Evolutionary conservation across 2,888 invertebrate genomes (phyloP).

Genomic region (Drosophila subsilvestris): DNA sequence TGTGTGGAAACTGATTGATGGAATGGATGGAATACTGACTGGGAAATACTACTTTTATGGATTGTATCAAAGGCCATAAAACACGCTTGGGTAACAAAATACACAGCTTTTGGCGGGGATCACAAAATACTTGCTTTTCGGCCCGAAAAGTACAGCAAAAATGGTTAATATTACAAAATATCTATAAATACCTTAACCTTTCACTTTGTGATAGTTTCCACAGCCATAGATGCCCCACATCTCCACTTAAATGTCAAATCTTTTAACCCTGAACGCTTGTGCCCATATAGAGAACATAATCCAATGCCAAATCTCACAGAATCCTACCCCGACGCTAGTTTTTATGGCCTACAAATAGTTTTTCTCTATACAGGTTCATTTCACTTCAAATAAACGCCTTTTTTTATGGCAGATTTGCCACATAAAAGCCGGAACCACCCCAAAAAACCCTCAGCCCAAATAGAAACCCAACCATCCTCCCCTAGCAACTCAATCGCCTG

Average conservation of each 20-base stretch:
- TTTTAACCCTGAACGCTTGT: neutral
- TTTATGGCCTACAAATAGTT: neutral
- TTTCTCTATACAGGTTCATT: neutral
- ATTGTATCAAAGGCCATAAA: neutral
- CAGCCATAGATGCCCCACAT: neutral
- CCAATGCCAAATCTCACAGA: neutral
- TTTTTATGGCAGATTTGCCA: neutral
- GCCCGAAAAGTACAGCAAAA: neutral
- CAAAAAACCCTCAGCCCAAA: neutral
- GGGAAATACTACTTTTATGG: neutral
- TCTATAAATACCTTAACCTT: no score
- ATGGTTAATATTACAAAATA: no score
- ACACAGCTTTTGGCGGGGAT: no score
- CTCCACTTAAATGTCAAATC: neutral
- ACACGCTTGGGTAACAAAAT: no score
- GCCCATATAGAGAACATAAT: neutral
- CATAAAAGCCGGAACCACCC: neutral
- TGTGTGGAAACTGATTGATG: neutral
- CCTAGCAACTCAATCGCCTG: slow-evolving; percentile 32
- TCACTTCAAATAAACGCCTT: neutral
- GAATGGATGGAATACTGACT: neutral
- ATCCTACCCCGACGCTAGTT: neutral
- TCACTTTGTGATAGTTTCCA: neutral
- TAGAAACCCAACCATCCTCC: neutral
- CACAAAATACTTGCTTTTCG: no score